Conservation (phyloP, 1,140 invertebrate genomes). For the Musca domestica region DNA sequence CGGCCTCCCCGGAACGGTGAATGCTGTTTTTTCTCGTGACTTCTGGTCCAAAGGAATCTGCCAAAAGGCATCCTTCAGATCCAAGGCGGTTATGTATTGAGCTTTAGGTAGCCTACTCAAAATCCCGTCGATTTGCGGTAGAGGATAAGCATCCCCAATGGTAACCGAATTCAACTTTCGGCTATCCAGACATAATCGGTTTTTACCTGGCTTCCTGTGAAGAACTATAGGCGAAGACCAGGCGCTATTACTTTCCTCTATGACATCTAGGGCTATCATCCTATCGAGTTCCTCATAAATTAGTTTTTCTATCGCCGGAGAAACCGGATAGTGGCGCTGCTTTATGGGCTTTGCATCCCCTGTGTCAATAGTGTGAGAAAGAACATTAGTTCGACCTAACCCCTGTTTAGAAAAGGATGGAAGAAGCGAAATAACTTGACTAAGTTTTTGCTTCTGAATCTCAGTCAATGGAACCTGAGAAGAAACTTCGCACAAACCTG, state of each 20-base stretch:
- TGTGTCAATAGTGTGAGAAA: neutral
- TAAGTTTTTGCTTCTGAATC: slow-evolving; percentile 1
- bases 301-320: no score
- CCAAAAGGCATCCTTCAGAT: no score
- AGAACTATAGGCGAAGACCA: neutral
- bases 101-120: no score
- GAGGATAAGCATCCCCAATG: neutral
- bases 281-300: neutral
- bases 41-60: no score
- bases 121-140: neutral
- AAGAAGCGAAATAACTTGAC: neutral
- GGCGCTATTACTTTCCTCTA: neutral
- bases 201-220: neutral
- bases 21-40: neutral
- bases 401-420: neutral
- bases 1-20: no score
- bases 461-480: neutral
- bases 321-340: neutral
- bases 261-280: neutral
- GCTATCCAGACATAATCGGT: neutral
- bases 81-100: no score
- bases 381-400: neutral
- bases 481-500: no score
- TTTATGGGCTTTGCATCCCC: neutral
- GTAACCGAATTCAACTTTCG: neutral